Percentiles rank a stretch among this genome's conserved stretches.
Conservation (phyloP, 2,113 vertebrate genomes). For the Nicator chloris region DNA sequence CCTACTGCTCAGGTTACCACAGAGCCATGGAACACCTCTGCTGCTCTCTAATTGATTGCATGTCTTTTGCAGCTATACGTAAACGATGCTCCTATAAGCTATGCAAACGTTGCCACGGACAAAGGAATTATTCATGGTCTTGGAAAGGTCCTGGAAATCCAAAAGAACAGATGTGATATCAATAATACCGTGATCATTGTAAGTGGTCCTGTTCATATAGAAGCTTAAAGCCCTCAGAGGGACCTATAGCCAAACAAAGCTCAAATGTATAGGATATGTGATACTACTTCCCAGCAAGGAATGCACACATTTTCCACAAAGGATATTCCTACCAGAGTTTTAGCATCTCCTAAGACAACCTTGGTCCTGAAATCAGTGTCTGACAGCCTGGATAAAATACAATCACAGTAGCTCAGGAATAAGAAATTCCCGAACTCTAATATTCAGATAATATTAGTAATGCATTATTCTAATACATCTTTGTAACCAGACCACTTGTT, state of each 20-base stretch:
- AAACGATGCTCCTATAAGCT: constrained; percentile 82
- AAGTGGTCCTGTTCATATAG: neutral
- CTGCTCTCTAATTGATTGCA: neutral
- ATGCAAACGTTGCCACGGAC: constrained; percentile 79
- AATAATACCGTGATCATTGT: constrained; percentile 36
- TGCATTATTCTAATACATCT: neutral
- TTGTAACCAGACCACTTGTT: neutral
- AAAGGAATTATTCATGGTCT: constrained; percentile 89
- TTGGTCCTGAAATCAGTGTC: neutral
- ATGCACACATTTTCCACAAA: neutral
- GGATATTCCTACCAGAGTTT: neutral
- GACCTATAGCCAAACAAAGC: neutral
- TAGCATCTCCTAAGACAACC: neutral
- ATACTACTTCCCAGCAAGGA: neutral
- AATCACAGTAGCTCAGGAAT: neutral
- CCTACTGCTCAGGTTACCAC: neutral
- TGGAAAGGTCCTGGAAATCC: constrained; percentile 81
- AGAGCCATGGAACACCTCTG: neutral
- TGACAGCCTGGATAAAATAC: neutral
- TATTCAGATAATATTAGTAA: neutral
- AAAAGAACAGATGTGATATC: constrained; percentile 87
- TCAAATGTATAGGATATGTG: fast-evolving
- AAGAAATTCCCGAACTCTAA: neutral
- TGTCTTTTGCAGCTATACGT: constrained; percentile 79
- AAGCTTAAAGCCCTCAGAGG: neutral